Evolutionary conservation across 2,888 invertebrate genomes (phyloP), one percentile per base, ranked within the genome.

Genomic region (Tenthredo distinguenda): DNA sequence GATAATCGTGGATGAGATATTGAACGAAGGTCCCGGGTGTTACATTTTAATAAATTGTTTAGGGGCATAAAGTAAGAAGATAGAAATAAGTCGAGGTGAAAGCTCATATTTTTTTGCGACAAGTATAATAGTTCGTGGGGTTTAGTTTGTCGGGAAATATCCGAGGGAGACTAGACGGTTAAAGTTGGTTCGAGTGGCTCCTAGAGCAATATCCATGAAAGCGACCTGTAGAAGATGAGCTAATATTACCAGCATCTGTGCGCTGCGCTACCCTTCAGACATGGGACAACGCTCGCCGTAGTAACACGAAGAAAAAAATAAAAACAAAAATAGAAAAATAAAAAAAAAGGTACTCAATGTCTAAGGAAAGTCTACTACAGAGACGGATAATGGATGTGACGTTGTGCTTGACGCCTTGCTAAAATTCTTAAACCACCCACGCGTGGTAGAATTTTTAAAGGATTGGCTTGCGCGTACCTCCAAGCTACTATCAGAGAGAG

Each of bases 171-270:
- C 34, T 34, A 55, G 21, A 81, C 5, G 58, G 37, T 37, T 26
- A 31, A 55, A 82, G 58, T 37, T 65, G 40, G 68, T 79, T 37
- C 43, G 43, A 62, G 82, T 55, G 65, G 43, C 50, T 83, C 68
- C 68, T 71, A 47, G 83, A 90, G 92, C 90, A 92, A 92, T 93
- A 92, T 92, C 92, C 92, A 92, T 93, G 92, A 93, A 93, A 92
- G 91, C 68, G 90, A 91, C 90, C 90, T 87, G 88, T 89, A 91
- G 90, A 91, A 91, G 92, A 83, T 83, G 83, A 83, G 83, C 68
- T 91, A 92, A 93, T 93, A 93, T 93, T 90, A 91, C 89, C 88
- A 88, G 90, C 92, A 93, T 92, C 92, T 93, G 92, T 90, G 91
- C 88, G 87, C 87, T 85, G 86, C 85, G 88, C 85, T 65, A 71